A percentile compares a stretch with the other conserved stretches of the same genome.
Conservation (phyloP, 2,797 vertebrate genomes). For the Forpus xanthops region DNA sequence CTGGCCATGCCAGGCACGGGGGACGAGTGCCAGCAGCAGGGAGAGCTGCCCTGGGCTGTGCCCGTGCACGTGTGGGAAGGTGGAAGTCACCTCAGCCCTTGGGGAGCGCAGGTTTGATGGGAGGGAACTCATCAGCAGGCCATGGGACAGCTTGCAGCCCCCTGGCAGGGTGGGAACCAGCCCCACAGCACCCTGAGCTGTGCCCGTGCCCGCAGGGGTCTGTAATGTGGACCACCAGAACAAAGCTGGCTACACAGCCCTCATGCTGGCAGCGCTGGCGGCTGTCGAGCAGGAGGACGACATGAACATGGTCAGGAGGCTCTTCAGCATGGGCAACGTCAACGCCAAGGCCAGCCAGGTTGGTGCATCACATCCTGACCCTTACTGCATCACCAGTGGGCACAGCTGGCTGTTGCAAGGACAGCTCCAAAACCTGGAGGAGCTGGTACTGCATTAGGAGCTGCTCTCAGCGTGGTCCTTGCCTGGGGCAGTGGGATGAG, state of each 20-base stretch:
- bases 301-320: conserved; percentile 87
- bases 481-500: not conserved
- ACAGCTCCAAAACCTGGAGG: not conserved
- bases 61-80: fast-evolving
- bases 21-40: not conserved
- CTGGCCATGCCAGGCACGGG: not conserved
- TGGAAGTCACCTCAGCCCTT: not conserved
- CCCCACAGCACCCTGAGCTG: not conserved
- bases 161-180: not conserved
- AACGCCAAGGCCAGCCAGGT: conserved; percentile 95
- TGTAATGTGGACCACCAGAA: conserved; percentile 91
- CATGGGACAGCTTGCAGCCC: not conserved
- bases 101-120: not conserved
- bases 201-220: conserved; percentile 70
- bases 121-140: not conserved
- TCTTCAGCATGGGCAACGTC: conserved; percentile 89
- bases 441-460: fast-evolving
- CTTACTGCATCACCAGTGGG: not conserved
- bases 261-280: conserved; percentile 92
- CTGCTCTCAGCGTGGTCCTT: not conserved
- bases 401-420: fast-evolving
- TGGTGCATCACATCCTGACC: not conserved
- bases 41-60: not conserved
- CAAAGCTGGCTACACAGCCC: conserved; percentile 93
- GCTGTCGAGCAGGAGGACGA: conserved; percentile 85